Evolutionary conservation across 2,113 vertebrate species (phyloP).

Genomic region (Beaufortia kweichowensis): DNA sequence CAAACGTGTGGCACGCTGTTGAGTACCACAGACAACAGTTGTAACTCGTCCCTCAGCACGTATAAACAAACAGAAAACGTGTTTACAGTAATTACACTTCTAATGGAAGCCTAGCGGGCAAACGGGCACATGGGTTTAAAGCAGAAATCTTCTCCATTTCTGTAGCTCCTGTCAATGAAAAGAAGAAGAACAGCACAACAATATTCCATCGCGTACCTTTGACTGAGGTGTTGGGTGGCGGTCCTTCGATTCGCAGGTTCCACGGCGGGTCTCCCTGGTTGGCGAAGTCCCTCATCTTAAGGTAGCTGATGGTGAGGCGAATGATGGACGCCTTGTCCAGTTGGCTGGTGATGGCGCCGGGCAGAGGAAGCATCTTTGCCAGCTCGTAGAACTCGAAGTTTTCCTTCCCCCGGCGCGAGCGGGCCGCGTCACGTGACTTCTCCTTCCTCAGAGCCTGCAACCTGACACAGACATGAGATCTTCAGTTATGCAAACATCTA

Average conservation of each 20-base stretch:
- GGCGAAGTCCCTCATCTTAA: slow-evolving; percentile 99
- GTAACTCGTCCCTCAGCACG: neutral
- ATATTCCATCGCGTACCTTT: slow-evolving; percentile 86
- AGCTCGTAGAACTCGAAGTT: slow-evolving; percentile 99
- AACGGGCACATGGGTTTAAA: neutral
- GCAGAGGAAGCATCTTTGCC: slow-evolving; percentile 97
- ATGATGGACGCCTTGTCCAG: slow-evolving; percentile 99
- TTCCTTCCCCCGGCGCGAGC: slow-evolving; percentile 96
- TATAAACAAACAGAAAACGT: neutral
- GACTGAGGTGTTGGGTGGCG: slow-evolving; percentile 98
- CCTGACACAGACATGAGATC: slow-evolving; percentile 73
- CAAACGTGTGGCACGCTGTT: neutral
- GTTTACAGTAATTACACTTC: neutral
- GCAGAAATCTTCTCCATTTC: neutral
- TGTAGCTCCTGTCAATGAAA: too few species aligned
- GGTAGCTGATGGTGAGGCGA: slow-evolving; percentile 98
- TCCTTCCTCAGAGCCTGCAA: slow-evolving; percentile 99
- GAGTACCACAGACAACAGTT: neutral
- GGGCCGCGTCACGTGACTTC: slow-evolving; percentile 95
- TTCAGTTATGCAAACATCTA: neutral
- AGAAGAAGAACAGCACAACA: too few species aligned
- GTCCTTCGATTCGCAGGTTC: slow-evolving; percentile 96
- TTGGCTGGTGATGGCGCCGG: slow-evolving; percentile 97
- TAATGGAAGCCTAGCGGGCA: neutral
- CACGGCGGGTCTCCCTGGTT: slow-evolving; percentile 97